Conservation (phyloP, 2,797 vertebrate species). For the Acrocephalus scirpaceus region DNA sequence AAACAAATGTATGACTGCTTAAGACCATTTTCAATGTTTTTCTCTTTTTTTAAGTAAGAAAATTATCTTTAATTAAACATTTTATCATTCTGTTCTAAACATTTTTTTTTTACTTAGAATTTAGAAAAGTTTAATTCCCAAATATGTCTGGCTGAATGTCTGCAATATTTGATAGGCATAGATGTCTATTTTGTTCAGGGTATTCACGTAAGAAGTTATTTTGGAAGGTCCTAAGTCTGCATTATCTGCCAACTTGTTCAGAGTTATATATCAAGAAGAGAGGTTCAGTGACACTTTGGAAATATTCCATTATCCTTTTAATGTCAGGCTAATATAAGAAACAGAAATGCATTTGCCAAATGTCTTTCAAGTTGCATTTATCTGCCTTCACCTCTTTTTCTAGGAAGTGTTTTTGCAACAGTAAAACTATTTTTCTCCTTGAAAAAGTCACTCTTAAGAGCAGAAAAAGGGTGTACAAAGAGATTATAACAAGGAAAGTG, state of each 20-base stretch:
- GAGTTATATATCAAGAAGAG: not conserved
- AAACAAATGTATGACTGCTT: not conserved
- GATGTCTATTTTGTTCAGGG: not conserved
- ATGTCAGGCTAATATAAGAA: not conserved
- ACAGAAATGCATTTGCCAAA: constrained; percentile 11
- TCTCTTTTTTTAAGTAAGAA: not conserved
- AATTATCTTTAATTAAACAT: not conserved
- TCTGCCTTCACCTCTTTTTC: not conserved
- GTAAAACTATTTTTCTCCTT: not conserved
- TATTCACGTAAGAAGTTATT: not conserved
- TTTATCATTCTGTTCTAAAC: not conserved
- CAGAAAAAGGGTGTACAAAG: not conserved
- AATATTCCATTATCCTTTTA: constrained; percentile 17
- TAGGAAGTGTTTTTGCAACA: not conserved
- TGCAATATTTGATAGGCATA: not conserved
- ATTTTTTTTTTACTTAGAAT: not conserved
- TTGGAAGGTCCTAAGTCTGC: not conserved
- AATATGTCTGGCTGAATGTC: not conserved
- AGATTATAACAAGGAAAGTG: not conserved
- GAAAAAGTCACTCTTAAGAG: not conserved
- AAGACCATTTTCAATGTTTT: not conserved
- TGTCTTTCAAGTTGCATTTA: constrained; percentile 20
- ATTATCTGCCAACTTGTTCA: not conserved
- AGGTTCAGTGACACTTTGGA: not conserved
- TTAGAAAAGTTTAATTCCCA: not conserved